Percentiles rank a stretch among this genome's conserved stretches.
phyloP scores from a whole-genome alignment of 2,888 invertebrate genomes.

The Trissolcus brochymenae region DNA sequence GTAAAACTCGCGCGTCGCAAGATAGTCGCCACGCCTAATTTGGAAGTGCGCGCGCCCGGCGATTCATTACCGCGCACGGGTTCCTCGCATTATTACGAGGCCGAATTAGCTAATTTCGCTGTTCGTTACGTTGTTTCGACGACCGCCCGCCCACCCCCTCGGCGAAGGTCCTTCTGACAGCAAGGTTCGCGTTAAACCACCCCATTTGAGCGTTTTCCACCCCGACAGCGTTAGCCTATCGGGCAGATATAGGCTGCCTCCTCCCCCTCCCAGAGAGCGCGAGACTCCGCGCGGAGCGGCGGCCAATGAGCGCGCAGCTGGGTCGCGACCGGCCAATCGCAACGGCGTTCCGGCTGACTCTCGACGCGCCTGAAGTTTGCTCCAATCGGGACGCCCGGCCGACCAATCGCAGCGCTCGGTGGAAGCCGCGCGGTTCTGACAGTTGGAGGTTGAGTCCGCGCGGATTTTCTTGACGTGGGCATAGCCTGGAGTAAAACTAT shows the following conservation, averaged over 20 bases:
- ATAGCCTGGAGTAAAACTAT: slow-evolving; percentile 72
- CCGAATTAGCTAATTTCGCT: slow-evolving; percentile 76
- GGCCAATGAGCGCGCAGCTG: slow-evolving; percentile 25
- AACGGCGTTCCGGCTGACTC: background rate
- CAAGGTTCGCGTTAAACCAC: slow-evolving; percentile 76
- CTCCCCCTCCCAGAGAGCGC: slow-evolving; percentile 45
- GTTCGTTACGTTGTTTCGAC: slow-evolving; percentile 75
- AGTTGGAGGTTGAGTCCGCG: slow-evolving; percentile 65
- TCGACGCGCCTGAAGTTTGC: background rate
- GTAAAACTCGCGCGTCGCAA: slow-evolving; percentile 63
- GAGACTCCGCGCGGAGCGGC: slow-evolving; percentile 63
- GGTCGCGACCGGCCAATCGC: slow-evolving; percentile 12
- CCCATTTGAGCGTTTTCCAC: slow-evolving; percentile 77
- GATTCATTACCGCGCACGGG: slow-evolving; percentile 72
- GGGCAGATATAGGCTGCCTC: slow-evolving; percentile 67
- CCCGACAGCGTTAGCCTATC: slow-evolving; percentile 74
- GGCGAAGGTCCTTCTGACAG: slow-evolving; percentile 74
- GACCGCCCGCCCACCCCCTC: slow-evolving; percentile 60
- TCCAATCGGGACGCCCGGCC: slow-evolving; percentile 60
- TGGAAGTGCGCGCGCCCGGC: slow-evolving; percentile 61
- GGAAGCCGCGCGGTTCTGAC: slow-evolving; percentile 36
- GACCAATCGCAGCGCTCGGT: slow-evolving; percentile 60
- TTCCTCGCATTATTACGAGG: slow-evolving; percentile 74
- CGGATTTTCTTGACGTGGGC: slow-evolving; percentile 67
- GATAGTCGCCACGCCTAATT: slow-evolving; percentile 67